Conservation (phyloP, 2,113 vertebrate species). For the Marmota flaviventris region DNA sequence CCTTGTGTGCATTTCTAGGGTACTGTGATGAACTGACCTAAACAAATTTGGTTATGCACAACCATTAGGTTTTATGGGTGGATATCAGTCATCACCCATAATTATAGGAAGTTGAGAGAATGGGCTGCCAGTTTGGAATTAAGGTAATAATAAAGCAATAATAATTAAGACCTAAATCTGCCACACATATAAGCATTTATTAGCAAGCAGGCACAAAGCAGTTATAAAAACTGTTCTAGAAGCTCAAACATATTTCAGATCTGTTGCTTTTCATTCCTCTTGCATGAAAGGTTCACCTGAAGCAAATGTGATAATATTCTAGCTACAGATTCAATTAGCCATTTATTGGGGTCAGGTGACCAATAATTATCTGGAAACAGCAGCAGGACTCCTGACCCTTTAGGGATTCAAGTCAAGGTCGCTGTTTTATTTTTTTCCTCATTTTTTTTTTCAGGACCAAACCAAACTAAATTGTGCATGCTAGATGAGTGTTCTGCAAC, state of each 20-base stretch:
- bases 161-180: background rate
- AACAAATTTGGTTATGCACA: background rate
- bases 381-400: background rate
- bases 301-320: background rate
- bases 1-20: background rate
- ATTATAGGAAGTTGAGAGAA: background rate
- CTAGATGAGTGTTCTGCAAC: background rate
- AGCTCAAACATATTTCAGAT: background rate
- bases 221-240: slow-evolving; percentile 42
- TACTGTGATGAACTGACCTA: background rate
- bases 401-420: background rate
- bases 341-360: background rate
- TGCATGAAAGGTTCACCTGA: slow-evolving; percentile 15
- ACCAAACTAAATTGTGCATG: background rate
- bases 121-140: slow-evolving; percentile 34
- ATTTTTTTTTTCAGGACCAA: background rate
- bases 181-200: slow-evolving; percentile 19
- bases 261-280: background rate
- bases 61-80: slow-evolving; percentile 17
- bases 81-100: background rate
- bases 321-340: slow-evolving; percentile 1
- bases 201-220: slow-evolving; percentile 12
- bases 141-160: slow-evolving; percentile 2
- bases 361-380: slow-evolving; percentile 34
- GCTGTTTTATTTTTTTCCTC: too few relatives aligned